Conservation (phyloP, 2,888 invertebrate genomes). For the Polydrusus pterygomalis region DNA sequence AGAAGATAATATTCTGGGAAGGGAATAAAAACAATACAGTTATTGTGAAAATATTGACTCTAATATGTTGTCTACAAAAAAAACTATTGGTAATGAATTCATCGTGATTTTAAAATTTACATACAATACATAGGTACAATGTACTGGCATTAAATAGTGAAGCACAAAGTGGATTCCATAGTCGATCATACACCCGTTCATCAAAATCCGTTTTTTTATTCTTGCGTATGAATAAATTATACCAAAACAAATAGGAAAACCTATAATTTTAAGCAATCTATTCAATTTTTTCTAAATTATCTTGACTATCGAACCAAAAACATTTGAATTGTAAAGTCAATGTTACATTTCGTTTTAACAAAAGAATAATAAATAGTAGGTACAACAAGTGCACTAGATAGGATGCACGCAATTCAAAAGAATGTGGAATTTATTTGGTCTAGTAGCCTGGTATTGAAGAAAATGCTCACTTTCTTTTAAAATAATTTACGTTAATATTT, state of each 20-base stretch:
- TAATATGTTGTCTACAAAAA: background rate
- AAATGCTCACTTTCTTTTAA: conserved; percentile 17
- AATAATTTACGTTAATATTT: too few species aligned
- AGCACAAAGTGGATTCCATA: background rate
- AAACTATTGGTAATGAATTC: background rate
- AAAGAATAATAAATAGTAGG: conserved; percentile 20
- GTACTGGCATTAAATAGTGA: background rate
- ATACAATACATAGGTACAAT: background rate
- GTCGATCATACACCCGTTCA: conserved; percentile 3
- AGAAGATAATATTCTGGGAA: too few species aligned
- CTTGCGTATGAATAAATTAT: conserved; percentile 7
- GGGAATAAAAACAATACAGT: too few species aligned
- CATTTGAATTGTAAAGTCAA: conserved; percentile 14
- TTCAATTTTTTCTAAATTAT: conserved; percentile 8
- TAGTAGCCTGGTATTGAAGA: background rate
- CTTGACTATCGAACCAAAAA: background rate
- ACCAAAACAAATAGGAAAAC: background rate
- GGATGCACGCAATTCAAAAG: conserved; percentile 4
- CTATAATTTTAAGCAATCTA: background rate
- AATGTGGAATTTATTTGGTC: conserved; percentile 4
- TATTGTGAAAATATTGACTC: too few species aligned
- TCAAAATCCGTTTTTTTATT: background rate
- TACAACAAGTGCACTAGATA: conserved; percentile 8
- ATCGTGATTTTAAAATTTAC: background rate
- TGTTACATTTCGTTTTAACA: conserved; percentile 15